phyloP scores from a whole-genome alignment of 2,888 invertebrate species.

The Notodonta dromedarius region DNA sequence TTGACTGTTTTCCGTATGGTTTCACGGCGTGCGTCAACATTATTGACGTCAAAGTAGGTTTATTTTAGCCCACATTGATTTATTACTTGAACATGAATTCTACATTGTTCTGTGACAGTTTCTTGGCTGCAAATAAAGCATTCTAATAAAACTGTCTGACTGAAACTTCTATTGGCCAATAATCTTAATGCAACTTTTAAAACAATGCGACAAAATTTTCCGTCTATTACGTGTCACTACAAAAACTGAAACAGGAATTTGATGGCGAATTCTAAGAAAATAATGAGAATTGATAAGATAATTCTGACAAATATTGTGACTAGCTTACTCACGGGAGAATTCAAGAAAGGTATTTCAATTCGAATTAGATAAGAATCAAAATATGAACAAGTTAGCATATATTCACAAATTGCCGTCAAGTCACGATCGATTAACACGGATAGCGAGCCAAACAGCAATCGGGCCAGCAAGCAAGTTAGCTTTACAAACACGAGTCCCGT shows the following conservation, averaged over 20 bases:
- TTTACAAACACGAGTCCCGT: conserved; percentile 33
- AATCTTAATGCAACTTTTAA: too few relatives aligned
- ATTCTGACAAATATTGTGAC: conserved; percentile 7
- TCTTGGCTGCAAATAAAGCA: conserved; percentile 16
- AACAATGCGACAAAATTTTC: too few relatives aligned
- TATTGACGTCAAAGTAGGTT: conserved; percentile 50
- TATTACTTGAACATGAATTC: conserved; percentile 36
- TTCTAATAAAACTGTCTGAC: not conserved
- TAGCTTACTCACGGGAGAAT: too few relatives aligned
- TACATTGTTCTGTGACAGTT: conserved; percentile 28
- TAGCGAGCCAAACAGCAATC: conserved; percentile 50
- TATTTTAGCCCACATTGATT: conserved; percentile 42
- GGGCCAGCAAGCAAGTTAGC: conserved; percentile 46
- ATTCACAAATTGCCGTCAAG: conserved; percentile 37
- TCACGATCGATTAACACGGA: conserved; percentile 52
- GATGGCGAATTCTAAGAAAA: too few relatives aligned
- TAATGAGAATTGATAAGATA: too few relatives aligned
- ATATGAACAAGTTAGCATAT: conserved; percentile 25
- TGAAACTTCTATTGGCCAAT: not conserved
- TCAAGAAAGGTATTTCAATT: too few relatives aligned
- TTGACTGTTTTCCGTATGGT: conserved; percentile 39
- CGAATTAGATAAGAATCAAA: not conserved
- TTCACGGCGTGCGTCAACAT: conserved; percentile 41
- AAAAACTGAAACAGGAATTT: too few relatives aligned
- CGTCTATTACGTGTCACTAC: too few relatives aligned